These are phyloP conservation scores for Chlorodrepanis virens DNA, from an alignment of 2,113 vertebrate genomes.

Conservation along the genomic window DNA sequence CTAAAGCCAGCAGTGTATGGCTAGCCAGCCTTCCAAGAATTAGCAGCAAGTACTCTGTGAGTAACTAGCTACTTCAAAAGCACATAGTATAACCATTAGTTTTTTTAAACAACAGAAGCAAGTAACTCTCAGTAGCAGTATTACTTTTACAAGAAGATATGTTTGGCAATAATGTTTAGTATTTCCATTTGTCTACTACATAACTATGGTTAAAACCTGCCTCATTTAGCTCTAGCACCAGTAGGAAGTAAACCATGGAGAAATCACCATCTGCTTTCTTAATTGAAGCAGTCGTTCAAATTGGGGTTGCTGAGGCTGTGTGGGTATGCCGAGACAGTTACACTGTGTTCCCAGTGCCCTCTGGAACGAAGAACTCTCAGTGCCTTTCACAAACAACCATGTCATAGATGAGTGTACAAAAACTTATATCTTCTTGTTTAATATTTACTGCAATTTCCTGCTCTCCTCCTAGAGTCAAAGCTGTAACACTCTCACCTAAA, in stretches of 20 bases:
- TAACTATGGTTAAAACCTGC: neutral
- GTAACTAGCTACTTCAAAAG: neutral
- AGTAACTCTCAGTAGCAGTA: neutral
- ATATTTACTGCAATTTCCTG: neutral
- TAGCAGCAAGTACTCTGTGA: conserved; percentile 14
- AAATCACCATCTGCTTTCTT: conserved; percentile 26
- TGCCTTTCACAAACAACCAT: neutral
- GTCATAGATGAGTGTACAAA: neutral
- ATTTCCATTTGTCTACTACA: neutral
- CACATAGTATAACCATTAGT: neutral
- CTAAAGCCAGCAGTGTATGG: conserved; percentile 44
- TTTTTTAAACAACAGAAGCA: neutral
- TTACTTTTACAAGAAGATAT: neutral
- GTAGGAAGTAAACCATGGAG: neutral
- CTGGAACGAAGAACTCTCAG: neutral
- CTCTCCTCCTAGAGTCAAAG: neutral
- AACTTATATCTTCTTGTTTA: neutral
- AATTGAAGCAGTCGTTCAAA: neutral
- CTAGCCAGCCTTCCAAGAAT: conserved; percentile 55
- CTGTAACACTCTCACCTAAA: neutral
- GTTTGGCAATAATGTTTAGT: neutral
- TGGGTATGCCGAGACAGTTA: neutral
- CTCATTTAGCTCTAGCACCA: neutral
- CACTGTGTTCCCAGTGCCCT: neutral
- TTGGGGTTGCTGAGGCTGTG: neutral